Conservation (phyloP, 2,113 vertebrate species). For the Trachemys scripta region DNA sequence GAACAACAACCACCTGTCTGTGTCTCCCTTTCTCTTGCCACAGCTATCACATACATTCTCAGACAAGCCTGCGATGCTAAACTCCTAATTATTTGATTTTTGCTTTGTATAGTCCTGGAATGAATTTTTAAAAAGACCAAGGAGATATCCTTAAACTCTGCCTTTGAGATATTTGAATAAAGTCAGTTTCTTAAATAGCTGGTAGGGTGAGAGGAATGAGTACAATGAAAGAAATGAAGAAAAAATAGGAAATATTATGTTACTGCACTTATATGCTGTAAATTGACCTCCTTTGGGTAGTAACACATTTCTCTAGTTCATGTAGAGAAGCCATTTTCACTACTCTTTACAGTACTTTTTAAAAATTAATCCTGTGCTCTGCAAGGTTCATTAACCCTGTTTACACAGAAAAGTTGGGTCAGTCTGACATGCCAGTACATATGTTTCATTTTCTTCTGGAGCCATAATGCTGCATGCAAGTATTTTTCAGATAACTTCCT, state of each 20-base stretch:
- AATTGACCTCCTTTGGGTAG: constrained; percentile 38
- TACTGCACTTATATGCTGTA: constrained; percentile 39
- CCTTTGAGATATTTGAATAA: constrained; percentile 30
- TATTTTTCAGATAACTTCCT: background rate
- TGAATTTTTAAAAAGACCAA: constrained; percentile 9
- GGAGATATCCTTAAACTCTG: constrained; percentile 23
- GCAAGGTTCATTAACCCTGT: constrained; percentile 67
- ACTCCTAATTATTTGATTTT: background rate
- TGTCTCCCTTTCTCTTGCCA: background rate
- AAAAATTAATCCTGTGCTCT: constrained; percentile 52
- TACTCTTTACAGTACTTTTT: background rate
- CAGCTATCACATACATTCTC: background rate
- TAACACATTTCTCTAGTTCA: constrained; percentile 43
- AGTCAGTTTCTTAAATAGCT: constrained; percentile 18
- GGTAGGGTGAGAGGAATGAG: constrained; percentile 21
- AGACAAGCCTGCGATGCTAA: background rate
- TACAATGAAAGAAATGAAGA: constrained; percentile 10
- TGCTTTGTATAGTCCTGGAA: background rate
- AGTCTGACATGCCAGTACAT: constrained; percentile 26
- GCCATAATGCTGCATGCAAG: background rate
- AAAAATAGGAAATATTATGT: constrained; percentile 5
- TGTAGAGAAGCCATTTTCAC: constrained; percentile 24
- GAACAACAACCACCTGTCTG: background rate
- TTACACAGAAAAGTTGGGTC: constrained; percentile 51
- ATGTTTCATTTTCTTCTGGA: background rate